phyloP scores from a whole-genome alignment of 53 echinoderm and acorn worm genomes.

The Patiria pectinifera region DNA sequence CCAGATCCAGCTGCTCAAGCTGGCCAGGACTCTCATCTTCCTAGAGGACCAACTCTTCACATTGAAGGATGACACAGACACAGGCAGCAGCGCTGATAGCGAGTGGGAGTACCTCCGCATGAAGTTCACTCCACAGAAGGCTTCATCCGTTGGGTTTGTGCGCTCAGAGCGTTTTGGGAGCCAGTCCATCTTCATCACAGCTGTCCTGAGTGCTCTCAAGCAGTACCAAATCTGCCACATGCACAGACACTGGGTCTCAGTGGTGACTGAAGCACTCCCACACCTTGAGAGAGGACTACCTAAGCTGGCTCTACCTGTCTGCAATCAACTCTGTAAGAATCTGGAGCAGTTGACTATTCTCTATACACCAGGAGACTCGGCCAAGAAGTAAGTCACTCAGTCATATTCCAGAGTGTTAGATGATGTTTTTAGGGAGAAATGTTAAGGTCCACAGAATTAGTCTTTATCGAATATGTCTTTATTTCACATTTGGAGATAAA shows the following conservation, averaged over 20 bases:
- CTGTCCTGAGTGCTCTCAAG: constrained; percentile 87
- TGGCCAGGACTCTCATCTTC: constrained; percentile 89
- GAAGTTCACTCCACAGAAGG: constrained; percentile 87
- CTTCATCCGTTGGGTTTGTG: constrained; percentile 79
- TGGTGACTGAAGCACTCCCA: constrained; percentile 90
- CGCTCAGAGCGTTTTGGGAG: constrained; percentile 87
- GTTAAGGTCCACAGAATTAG: no score
- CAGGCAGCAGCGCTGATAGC: constrained; percentile 47
- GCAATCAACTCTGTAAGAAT: constrained; percentile 90
- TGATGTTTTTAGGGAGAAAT: background rate
- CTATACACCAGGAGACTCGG: constrained; percentile 74
- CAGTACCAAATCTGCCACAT: constrained; percentile 96
- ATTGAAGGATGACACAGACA: constrained; percentile 79
- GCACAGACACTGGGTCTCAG: constrained; percentile 95
- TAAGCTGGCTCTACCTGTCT: constrained; percentile 86
- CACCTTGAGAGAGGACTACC: constrained; percentile 91
- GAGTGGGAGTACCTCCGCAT: constrained; percentile 92
- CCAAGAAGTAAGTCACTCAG: constrained; percentile 68
- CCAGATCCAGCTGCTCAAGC: constrained; percentile 93
- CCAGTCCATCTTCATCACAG: constrained; percentile 89
- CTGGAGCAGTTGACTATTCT: constrained; percentile 86
- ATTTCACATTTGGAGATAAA: background rate
- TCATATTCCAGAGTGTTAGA: background rate
- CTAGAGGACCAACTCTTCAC: constrained; percentile 96
- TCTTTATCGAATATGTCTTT: background rate